Evolutionary conservation across 2,113 vertebrate species (phyloP).

Genomic region (Steatornis caripensis): DNA sequence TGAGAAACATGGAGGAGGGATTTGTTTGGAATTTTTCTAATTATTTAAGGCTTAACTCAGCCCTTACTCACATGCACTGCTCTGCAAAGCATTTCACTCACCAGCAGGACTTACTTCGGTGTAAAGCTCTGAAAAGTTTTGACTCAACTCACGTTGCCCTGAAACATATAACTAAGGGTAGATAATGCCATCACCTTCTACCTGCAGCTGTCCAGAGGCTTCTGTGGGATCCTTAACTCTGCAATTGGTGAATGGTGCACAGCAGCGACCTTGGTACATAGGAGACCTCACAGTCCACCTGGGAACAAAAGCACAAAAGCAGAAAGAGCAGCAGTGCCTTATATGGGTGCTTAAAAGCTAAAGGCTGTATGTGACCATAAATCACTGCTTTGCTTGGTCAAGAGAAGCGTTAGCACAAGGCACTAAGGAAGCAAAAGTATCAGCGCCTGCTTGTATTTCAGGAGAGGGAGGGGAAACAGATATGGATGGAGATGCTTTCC

Average conservation of each 20-base stretch:
- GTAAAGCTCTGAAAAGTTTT: neutral
- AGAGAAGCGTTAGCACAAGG: neutral
- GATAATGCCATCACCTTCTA: neutral
- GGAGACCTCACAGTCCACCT: neutral
- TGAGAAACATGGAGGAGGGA: neutral
- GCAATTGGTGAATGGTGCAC: neutral
- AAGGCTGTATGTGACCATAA: neutral
- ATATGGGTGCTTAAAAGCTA: neutral
- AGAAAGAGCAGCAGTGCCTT: neutral
- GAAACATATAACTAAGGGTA: neutral
- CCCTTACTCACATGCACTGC: fast-evolving
- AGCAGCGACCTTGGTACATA: fast-evolving
- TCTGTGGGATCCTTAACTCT: neutral
- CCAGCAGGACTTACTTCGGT: neutral
- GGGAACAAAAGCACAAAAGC: neutral
- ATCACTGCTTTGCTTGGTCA: neutral
- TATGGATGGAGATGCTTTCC: neutral
- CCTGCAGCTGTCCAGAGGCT: neutral
- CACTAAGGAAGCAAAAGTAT: neutral
- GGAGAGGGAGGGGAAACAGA: neutral
- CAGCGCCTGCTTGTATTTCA: neutral
- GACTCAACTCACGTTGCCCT: neutral
- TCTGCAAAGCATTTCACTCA: neutral
- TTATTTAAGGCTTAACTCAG: neutral
- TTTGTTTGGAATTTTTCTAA: neutral